Base-by-base conservation (phyloP, 2,797 vertebrate species). In the Coluber constrictor region DNA sequence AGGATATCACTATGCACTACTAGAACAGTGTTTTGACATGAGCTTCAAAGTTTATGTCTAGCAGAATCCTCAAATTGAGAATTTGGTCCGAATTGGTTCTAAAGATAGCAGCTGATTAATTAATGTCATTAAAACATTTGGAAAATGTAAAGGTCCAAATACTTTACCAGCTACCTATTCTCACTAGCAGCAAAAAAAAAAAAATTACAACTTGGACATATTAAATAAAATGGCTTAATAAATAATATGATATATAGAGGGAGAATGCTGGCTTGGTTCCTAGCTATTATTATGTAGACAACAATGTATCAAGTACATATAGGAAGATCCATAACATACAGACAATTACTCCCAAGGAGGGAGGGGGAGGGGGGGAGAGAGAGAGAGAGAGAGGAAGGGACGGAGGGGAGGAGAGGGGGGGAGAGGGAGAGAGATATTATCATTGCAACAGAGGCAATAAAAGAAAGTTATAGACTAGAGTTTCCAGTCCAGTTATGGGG, bases 221-320 rank as follows among this genome's bases (percentile, higher is more conserved):
- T 88, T 47, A 92, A 94, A 94, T 37, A 60, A 90, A 93, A 93
- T 89, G 9, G 56, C 2, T 9, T 27, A 91, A 87, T 60, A 94
- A 95, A 94, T 4, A 91, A 32, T 89, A 90, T 16, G 89, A 90
- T 23, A 55, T 1, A 79, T 20, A 27, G 59, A 56, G 56, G 23
- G 8, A 56, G 70, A 54, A 90, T n/a, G 47, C 0, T 23, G 88
- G 88, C 90, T 90, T 47, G 70, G 29, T 90, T 91, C 90, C 47
- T 89, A 92, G 54, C 37, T 47, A 25, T 11, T 9, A 57, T 51
- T 86, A 43, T 87, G 90, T 91, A 89, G 2, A 0, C 32, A 90
- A 43, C 15, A 23, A 55, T 3, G 60, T 86, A 51, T 20, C 2
- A 32, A 54, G 92, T 94, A 37, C 3, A 92, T 74, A 92, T 5